Percentiles rank a stretch among this genome's conserved stretches.
These are phyloP conservation scores for Mungos mungo DNA, from an alignment of 2,113 vertebrate genomes.

Conservation along the genomic window DNA sequence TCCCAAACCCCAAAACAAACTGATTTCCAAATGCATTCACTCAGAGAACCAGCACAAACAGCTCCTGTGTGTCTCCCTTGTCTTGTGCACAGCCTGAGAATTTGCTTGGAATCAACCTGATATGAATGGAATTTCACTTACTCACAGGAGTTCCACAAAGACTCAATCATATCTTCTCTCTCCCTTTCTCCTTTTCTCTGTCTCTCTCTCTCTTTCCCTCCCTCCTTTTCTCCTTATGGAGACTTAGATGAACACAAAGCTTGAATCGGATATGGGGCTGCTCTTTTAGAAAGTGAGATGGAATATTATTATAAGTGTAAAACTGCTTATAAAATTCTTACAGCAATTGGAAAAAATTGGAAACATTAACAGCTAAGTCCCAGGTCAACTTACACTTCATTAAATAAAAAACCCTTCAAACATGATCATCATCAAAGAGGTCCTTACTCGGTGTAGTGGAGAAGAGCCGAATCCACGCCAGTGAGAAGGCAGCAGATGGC, in stretches of 20 bases:
- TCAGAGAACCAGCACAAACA: neutral
- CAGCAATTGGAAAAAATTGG: slow-evolving; percentile 33
- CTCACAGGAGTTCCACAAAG: neutral
- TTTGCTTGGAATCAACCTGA: neutral
- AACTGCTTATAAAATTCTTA: slow-evolving; percentile 63
- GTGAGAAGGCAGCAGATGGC: neutral
- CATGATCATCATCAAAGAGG: neutral
- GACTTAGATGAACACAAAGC: neutral
- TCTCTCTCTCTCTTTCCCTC: too few relatives aligned
- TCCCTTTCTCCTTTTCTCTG: neutral
- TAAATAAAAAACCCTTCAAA: slow-evolving; percentile 48
- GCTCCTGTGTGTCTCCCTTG: neutral
- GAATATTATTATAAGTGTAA: neutral
- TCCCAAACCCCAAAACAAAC: neutral
- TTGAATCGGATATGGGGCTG: neutral
- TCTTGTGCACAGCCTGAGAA: neutral
- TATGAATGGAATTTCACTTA: slow-evolving; percentile 43
- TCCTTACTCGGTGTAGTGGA: neutral
- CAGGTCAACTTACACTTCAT: slow-evolving; percentile 52
- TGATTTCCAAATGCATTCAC: neutral
- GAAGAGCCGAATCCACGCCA: neutral
- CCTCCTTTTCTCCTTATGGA: neutral
- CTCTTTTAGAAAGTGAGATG: neutral
- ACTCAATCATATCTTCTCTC: neutral
- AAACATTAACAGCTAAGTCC: slow-evolving; percentile 55